These are phyloP conservation scores for Hippoglossus hippoglossus DNA, from an alignment of 2,797 vertebrate genomes.

Conservation along the genomic window DNA sequence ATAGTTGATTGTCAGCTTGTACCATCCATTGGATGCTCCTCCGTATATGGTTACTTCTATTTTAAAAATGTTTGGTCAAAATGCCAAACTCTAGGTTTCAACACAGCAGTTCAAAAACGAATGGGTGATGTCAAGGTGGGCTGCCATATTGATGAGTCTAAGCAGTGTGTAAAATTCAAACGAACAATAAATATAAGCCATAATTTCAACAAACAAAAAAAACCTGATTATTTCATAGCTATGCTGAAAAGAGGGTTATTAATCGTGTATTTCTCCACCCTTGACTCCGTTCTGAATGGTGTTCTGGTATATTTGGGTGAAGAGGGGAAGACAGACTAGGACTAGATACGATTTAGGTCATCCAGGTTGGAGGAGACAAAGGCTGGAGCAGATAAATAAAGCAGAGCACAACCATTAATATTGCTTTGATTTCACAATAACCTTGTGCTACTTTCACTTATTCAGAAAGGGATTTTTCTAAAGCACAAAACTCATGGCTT, in stretches of 20 bases:
- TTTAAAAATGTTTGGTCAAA: too few relatives aligned
- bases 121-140: too few relatives aligned
- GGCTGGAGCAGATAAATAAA: not conserved
- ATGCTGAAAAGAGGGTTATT: slow-evolving; percentile 23
- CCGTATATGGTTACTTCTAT: too few relatives aligned
- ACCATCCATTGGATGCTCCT: too few relatives aligned
- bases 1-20: too few relatives aligned
- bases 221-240: slow-evolving; percentile 15
- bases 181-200: not conserved
- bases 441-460: not conserved
- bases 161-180: slow-evolving; percentile 3
- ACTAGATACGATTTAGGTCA: not conserved
- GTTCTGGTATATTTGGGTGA: not conserved
- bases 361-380: slow-evolving; percentile 1
- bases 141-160: too few relatives aligned
- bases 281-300: not conserved
- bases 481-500: not conserved
- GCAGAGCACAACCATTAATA: not conserved
- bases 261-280: not conserved
- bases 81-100: too few relatives aligned
- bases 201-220: not conserved
- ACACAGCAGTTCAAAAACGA: too few relatives aligned
- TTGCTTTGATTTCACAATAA: slow-evolving; percentile 9
- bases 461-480: not conserved
- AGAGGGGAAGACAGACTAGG: not conserved